These are phyloP conservation scores for Malurus elegans DNA, from an alignment of 2,113 vertebrate species.

Conservation along the genomic window DNA sequence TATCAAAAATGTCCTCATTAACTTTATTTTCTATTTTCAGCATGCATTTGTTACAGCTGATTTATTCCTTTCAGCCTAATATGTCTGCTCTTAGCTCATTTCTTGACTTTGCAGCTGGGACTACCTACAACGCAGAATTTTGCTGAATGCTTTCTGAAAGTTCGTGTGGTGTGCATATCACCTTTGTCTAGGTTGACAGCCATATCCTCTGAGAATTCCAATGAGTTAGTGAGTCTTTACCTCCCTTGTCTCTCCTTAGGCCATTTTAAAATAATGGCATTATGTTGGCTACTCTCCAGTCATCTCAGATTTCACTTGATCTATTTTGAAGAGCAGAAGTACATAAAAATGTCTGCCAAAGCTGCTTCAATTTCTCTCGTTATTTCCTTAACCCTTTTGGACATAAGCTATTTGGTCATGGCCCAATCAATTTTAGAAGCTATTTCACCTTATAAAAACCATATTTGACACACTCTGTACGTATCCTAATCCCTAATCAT, in stretches of 20 bases:
- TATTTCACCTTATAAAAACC: slow-evolving; percentile 20
- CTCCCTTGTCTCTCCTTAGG: slow-evolving; percentile 22
- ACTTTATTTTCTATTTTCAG: slow-evolving; percentile 14
- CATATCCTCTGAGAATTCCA: slow-evolving; percentile 47
- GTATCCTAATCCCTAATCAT: slow-evolving; percentile 9
- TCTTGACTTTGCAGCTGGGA: not conserved
- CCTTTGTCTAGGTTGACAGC: slow-evolving; percentile 36
- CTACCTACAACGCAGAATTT: slow-evolving; percentile 26
- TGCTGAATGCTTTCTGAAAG: slow-evolving; percentile 2
- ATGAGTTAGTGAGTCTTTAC: slow-evolving; percentile 8
- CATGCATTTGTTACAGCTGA: not conserved
- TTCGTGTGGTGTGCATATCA: not conserved
- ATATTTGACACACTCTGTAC: not conserved
- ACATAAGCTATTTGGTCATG: not conserved
- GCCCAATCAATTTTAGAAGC: slow-evolving; percentile 29
- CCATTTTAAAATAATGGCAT: slow-evolving; percentile 40
- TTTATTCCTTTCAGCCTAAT: slow-evolving; percentile 2
- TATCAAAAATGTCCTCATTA: not conserved
- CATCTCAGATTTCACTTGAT: slow-evolving; percentile 27
- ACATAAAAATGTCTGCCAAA: slow-evolving; percentile 47
- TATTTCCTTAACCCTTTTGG: slow-evolving; percentile 16
- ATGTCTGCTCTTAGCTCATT: slow-evolving; percentile 19
- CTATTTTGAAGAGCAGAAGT: slow-evolving; percentile 19
- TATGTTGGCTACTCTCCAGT: not conserved
- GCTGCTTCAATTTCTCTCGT: slow-evolving; percentile 13